These are phyloP conservation scores for Drosophila histrio DNA, from an alignment of 2,888 invertebrate genomes.

Conservation along the genomic window DNA sequence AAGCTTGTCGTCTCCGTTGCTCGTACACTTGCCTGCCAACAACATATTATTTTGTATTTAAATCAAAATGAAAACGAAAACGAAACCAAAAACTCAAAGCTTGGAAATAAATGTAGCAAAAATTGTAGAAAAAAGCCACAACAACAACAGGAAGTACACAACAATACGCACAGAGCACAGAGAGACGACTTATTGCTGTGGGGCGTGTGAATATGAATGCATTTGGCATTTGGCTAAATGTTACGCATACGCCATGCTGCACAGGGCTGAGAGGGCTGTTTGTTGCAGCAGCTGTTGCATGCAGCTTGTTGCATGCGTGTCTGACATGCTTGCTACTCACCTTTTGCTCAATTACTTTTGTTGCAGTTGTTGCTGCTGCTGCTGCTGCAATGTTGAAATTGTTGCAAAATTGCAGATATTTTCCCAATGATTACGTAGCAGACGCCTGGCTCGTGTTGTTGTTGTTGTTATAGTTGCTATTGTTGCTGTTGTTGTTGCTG, in stretches of 20 bases:
- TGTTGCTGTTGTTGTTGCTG: constrained; percentile 8
- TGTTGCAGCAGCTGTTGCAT: constrained; percentile 33
- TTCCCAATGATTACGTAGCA: constrained; percentile 76
- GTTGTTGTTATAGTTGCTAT: constrained; percentile 15
- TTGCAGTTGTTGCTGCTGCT: constrained; percentile 47
- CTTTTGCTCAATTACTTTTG: constrained; percentile 78
- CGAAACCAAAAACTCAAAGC: constrained; percentile 20
- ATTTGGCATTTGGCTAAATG: constrained; percentile 40
- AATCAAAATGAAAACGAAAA: constrained; percentile 55
- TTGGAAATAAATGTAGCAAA: constrained; percentile 20
- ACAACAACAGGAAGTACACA: constrained; percentile 39
- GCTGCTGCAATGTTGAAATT: constrained; percentile 67
- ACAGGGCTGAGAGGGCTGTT: constrained; percentile 29
- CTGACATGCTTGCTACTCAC: constrained; percentile 69
- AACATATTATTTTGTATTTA: constrained; percentile 56
- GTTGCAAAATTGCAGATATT: constrained; percentile 75
- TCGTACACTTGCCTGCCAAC: constrained; percentile 29
- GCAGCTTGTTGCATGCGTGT: constrained; percentile 52
- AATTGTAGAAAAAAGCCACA: constrained; percentile 2
- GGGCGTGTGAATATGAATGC: constrained; percentile 46
- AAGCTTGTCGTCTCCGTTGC: constrained; percentile 30
- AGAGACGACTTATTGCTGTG: too few relatives aligned
- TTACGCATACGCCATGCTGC: constrained; percentile 63
- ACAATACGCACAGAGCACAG: constrained; percentile 28
- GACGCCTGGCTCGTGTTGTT: constrained; percentile 40